phyloP scores from a whole-genome alignment of 1,140 invertebrate genomes.

The Alviniconcha marisindica region DNA sequence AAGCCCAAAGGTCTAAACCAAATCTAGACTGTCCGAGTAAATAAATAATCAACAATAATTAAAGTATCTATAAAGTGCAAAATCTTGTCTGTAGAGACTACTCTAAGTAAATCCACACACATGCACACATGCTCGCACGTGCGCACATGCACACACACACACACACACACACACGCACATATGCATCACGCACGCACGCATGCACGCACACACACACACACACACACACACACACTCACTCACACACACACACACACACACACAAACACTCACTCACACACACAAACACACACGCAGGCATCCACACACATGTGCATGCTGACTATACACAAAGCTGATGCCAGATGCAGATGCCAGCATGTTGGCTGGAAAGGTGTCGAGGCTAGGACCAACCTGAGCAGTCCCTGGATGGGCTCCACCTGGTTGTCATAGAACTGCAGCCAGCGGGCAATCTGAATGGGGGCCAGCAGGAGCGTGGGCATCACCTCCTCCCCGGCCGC shows the following conservation, averaged over 20 bases:
- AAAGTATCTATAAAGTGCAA: no score
- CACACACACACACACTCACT: not conserved
- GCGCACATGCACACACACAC: no score
- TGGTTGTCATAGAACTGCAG: slow-evolving; percentile 50
- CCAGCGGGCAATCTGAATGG: slow-evolving; percentile 53
- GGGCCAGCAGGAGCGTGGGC: slow-evolving; percentile 48
- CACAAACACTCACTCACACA: not conserved
- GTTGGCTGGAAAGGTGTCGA: not conserved
- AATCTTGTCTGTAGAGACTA: no score
- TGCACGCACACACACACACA: not conserved
- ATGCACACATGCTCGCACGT: no score
- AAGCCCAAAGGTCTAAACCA: no score
- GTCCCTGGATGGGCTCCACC: slow-evolving; percentile 41
- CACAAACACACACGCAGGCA: not conserved
- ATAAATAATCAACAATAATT: no score
- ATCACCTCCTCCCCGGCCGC: slow-evolving; percentile 28
- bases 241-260: not conserved
- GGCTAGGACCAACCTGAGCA: slow-evolving; percentile 43
- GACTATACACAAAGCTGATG: not conserved
- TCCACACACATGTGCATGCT: not conserved
- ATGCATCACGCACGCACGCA: not conserved
- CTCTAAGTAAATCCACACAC: no score
- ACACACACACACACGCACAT: no score
- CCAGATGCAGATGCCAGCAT: not conserved
- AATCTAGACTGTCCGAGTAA: no score